Evolutionary conservation across 2,113 vertebrate species (phyloP).

Genomic region (Nothocercus nigrocapillus): DNA sequence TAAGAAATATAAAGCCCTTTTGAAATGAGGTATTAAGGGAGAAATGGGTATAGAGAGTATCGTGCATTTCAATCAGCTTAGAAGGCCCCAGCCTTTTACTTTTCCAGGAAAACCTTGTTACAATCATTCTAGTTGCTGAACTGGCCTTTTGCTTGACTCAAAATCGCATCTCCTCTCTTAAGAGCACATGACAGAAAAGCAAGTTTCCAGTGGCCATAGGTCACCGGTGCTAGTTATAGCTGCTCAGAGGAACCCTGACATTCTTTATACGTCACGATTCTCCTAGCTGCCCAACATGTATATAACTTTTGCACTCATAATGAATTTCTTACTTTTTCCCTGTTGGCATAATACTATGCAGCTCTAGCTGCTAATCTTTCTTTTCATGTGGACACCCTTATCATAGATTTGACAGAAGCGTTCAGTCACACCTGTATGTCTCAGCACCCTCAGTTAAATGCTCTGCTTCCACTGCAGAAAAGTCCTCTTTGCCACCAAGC

Average conservation of each 20-base stretch:
- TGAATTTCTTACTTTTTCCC: not conserved
- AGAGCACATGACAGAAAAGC: not conserved
- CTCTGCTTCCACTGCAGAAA: not conserved
- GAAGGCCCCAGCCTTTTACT: not conserved
- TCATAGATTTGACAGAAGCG: not conserved
- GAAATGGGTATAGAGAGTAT: not conserved
- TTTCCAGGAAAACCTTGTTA: not conserved
- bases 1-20: conserved; percentile 12
- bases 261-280: not conserved
- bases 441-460: not conserved
- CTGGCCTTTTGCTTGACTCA: not conserved
- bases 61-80: not conserved
- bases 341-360: not conserved
- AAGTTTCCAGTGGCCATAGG: not conserved
- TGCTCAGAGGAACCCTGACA: not conserved
- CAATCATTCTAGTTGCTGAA: not conserved
- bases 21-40: not conserved
- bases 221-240: not conserved
- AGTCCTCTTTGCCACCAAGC: not conserved
- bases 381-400: not conserved
- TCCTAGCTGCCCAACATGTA: not conserved
- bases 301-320: not conserved
- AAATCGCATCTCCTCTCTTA: not conserved
- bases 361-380: not conserved
- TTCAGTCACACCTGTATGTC: not conserved